phyloP scores from a whole-genome alignment of 2,113 vertebrate species.

The Catharus fuscescens region DNA sequence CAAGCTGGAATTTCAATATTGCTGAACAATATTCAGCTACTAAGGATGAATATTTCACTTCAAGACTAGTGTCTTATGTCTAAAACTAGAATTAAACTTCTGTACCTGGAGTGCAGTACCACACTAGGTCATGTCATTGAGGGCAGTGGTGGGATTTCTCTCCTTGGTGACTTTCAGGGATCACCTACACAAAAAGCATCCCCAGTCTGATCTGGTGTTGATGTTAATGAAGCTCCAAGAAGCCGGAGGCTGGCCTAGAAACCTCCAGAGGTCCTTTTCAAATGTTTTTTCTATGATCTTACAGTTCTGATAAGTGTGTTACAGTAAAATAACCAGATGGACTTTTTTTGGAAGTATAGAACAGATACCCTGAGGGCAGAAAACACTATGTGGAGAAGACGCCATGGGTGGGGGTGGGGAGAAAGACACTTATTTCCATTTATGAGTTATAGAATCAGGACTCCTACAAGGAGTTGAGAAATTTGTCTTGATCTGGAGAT shows the following conservation, averaged over 20 bases:
- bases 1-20: neutral
- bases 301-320: slow-evolving; percentile 52
- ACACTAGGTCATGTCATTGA: neutral
- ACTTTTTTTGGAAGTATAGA: slow-evolving; percentile 58
- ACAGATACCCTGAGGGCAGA: slow-evolving; percentile 65
- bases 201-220: neutral
- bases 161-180: neutral
- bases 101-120: neutral
- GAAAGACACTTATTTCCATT: slow-evolving; percentile 46
- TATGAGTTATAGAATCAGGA: slow-evolving; percentile 46
- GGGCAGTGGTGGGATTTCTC: neutral
- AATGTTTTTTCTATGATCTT: slow-evolving; percentile 36
- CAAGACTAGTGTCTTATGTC: neutral
- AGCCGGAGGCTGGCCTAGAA: slow-evolving; percentile 36
- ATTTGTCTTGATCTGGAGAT: slow-evolving; percentile 45
- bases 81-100: neutral
- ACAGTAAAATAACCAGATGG: slow-evolving; percentile 65
- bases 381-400: slow-evolving; percentile 34
- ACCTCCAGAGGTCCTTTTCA: slow-evolving; percentile 3
- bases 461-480: slow-evolving; percentile 49
- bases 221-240: neutral
- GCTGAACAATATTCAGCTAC: neutral
- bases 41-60: neutral
- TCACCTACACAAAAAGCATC: neutral
- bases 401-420: neutral